These are phyloP conservation scores for Plagodis pulveraria DNA, from an alignment of 2,888 invertebrate species.

Conservation along the genomic window DNA sequence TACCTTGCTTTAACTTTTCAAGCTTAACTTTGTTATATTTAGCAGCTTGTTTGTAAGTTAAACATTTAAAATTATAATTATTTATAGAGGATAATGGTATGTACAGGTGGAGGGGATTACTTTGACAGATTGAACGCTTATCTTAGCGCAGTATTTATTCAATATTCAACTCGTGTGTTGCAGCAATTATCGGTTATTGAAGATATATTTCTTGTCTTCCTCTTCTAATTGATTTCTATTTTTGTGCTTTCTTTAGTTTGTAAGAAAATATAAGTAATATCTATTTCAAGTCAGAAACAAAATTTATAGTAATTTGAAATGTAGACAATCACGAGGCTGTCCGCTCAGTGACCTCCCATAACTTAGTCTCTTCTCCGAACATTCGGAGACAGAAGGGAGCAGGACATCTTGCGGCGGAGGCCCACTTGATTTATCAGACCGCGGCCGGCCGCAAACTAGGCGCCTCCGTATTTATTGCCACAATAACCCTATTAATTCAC, in stretches of 20 bases:
- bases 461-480: constrained; percentile 81
- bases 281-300: not conserved
- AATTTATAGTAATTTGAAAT: not conserved
- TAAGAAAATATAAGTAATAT: no score
- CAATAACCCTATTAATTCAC: constrained; percentile 83
- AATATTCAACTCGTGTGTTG: no score
- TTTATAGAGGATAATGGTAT: no score
- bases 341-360: constrained; percentile 26
- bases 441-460: constrained; percentile 73
- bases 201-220: no score
- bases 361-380: constrained; percentile 25
- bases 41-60: not conserved
- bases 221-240: no score
- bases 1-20: constrained; percentile 6
- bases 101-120: no score
- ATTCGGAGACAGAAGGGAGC: constrained; percentile 46
- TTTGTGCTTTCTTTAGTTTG: no score
- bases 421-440: constrained; percentile 80
- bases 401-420: constrained; percentile 72
- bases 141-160: no score
- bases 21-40: constrained; percentile 12
- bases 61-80: not conserved
- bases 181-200: no score
- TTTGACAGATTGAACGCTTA: no score
- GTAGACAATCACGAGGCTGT: constrained; percentile 1